phyloP scores from a whole-genome alignment of 2,888 invertebrate genomes.

The Lamellibrachia columna region DNA sequence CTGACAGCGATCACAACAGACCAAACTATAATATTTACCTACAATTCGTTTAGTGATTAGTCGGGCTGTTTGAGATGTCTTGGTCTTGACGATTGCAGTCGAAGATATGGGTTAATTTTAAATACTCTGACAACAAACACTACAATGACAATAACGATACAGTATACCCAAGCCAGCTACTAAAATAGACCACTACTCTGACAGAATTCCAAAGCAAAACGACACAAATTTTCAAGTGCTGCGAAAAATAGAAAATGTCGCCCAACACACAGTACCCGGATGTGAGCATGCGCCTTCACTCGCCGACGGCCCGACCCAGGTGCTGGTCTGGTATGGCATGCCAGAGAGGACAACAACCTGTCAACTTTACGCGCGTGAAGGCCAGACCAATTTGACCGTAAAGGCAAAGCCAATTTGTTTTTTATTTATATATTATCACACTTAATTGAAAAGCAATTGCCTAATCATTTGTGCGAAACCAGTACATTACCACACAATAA shows the following conservation, averaged over 20 bases:
- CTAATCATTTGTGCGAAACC: too few species aligned
- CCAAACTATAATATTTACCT: not conserved
- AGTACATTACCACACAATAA: too few species aligned
- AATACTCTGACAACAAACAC: constrained; percentile 5
- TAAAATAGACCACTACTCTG: constrained; percentile 16
- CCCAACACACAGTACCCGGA: constrained; percentile 38
- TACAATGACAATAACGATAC: constrained; percentile 9
- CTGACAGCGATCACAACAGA: constrained; percentile 16
- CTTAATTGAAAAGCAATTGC: too few species aligned
- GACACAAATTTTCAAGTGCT: constrained; percentile 35
- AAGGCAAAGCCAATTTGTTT: not conserved
- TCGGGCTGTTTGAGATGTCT: constrained; percentile 5
- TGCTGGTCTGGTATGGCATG: not conserved
- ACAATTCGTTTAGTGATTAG: not conserved
- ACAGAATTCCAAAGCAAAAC: constrained; percentile 33
- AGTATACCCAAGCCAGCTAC: not conserved
- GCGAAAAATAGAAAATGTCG: constrained; percentile 37
- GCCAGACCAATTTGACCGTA: not conserved
- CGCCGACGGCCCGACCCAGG: not conserved
- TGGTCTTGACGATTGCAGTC: not conserved
- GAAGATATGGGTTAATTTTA: not conserved
- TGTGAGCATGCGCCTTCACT: constrained; percentile 46
- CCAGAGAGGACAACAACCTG: not conserved
- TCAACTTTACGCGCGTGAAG: not conserved
- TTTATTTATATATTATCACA: too few species aligned